phyloP scores from a whole-genome alignment of 2,797 vertebrate species.

The Lagodon rhomboides region DNA sequence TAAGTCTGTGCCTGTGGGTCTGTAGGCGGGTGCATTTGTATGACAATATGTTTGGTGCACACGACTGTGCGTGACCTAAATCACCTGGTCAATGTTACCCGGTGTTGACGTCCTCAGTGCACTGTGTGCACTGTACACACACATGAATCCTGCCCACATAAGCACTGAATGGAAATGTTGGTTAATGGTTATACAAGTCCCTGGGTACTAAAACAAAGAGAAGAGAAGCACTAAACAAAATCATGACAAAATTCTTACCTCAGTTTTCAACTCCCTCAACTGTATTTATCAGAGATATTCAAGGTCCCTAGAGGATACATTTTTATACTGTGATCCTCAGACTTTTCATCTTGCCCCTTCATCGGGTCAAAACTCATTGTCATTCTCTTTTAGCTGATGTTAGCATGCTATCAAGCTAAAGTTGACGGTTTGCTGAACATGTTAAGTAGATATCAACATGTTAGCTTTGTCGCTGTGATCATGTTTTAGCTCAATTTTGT shows the following conservation, averaged over 20 bases:
- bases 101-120: slow-evolving; percentile 13
- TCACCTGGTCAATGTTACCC: slow-evolving; percentile 13
- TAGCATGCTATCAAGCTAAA: not conserved
- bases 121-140: not conserved
- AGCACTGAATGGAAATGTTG: slow-evolving; percentile 8
- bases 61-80: slow-evolving; percentile 20
- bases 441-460: not conserved
- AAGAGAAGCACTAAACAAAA: no score
- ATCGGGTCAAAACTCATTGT: not conserved
- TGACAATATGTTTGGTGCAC: slow-evolving; percentile 14
- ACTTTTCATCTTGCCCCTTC: not conserved
- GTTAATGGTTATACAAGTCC: not conserved
- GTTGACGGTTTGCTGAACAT: not conserved
- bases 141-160: not conserved
- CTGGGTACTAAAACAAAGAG: not conserved
- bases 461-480: not conserved
- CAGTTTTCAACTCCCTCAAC: no score
- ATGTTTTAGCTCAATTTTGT: not conserved
- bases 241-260: no score
- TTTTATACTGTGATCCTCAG: not conserved
- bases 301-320: not conserved
- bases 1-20: slow-evolving; percentile 9
- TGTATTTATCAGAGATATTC: not conserved
- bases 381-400: not conserved
- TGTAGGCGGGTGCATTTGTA: slow-evolving; percentile 22